Evolutionary conservation across 2,888 invertebrate species (phyloP).

Genomic region (Plebejus melissa): DNA sequence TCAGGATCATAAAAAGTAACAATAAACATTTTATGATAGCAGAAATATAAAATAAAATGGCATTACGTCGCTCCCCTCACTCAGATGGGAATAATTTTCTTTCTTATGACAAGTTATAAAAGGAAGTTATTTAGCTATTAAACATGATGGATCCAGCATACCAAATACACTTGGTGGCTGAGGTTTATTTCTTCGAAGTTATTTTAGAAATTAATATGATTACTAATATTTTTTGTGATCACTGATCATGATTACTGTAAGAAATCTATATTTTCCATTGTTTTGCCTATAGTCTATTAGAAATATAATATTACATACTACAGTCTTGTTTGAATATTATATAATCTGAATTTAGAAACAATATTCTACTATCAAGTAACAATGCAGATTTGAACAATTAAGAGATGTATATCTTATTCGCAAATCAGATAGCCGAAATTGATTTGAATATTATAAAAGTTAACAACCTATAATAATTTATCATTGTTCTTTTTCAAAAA

Average conservation of each 20-base stretch:
- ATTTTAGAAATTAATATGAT: constrained; percentile 46
- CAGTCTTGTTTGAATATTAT: constrained; percentile 6
- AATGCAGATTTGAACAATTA: not conserved
- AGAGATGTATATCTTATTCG: not conserved
- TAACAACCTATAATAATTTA: not conserved
- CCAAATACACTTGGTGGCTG: constrained; percentile 42
- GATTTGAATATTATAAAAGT: not conserved
- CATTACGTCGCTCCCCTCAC: constrained; percentile 49
- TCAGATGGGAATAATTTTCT: constrained; percentile 43
- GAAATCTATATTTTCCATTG: not conserved
- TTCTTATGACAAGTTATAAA: constrained; percentile 44
- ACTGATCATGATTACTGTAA: not conserved
- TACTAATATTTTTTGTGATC: not conserved
- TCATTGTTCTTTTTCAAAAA: not conserved
- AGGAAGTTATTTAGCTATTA: constrained; percentile 35
- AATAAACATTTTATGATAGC: constrained; percentile 63
- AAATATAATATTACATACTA: not conserved
- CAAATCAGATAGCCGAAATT: not conserved
- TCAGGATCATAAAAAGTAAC: constrained; percentile 61
- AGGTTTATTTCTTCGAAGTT: constrained; percentile 68
- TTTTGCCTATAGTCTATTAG: not conserved
- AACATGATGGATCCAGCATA: constrained; percentile 19
- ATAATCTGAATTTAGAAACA: not conserved
- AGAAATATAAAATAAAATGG: constrained; percentile 60
- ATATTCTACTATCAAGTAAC: constrained; percentile 6